Conservation (phyloP, 2,888 invertebrate genomes). For the Noctua janthina region DNA sequence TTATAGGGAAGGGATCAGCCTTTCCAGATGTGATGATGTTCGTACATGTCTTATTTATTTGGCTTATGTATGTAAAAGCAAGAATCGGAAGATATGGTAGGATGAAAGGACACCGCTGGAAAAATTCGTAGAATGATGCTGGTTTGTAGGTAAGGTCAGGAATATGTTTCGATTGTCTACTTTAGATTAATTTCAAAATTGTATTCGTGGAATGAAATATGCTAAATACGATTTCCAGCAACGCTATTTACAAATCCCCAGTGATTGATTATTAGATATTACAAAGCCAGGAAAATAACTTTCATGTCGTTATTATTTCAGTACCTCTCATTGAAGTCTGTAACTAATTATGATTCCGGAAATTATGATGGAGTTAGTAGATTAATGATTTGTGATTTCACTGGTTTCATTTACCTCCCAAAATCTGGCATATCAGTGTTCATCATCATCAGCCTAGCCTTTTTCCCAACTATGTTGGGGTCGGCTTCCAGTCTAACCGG, state of each 20-base stretch:
- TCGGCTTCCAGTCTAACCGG: too few species aligned
- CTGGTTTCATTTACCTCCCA: neutral
- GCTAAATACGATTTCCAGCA: neutral
- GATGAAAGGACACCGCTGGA: neutral
- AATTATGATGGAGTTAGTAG: neutral
- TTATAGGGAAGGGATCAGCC: constrained; percentile 35
- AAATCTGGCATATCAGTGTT: neutral
- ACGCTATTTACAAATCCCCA: neutral
- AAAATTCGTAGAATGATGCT: neutral
- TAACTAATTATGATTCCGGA: neutral
- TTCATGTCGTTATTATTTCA: neutral
- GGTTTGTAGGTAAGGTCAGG: neutral
- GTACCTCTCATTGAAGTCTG: neutral
- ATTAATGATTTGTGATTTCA: neutral
- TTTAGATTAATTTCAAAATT: neutral
- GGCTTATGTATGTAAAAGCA: constrained; percentile 7
- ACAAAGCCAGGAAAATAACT: neutral
- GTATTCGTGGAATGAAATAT: neutral
- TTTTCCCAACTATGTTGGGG: too few species aligned
- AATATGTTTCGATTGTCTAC: neutral
- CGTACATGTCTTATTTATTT: constrained; percentile 18
- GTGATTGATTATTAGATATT: neutral
- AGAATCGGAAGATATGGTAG: neutral
- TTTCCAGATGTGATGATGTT: constrained; percentile 7
- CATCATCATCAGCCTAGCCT: too few species aligned